These are phyloP conservation scores for Argya squamiceps DNA, from an alignment of 2,797 vertebrate species.

Conservation along the genomic window DNA sequence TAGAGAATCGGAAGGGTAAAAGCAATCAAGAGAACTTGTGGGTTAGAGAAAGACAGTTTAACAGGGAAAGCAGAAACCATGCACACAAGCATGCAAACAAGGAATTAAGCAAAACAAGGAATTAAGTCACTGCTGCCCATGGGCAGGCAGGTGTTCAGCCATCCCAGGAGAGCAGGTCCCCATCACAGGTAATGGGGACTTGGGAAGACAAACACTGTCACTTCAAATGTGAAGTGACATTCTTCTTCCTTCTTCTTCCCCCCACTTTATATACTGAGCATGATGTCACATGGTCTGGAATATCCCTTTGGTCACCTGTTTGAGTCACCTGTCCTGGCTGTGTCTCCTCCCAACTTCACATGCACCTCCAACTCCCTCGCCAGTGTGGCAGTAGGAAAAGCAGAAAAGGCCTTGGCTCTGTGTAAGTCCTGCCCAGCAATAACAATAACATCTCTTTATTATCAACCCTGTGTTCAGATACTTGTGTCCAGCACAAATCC, in stretches of 20 bases:
- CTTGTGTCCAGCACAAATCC: not conserved
- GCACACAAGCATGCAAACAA: too few relatives aligned
- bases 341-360: not conserved
- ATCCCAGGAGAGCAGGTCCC: not conserved
- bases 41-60: not conserved
- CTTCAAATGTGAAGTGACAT: not conserved
- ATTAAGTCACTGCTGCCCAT: not conserved
- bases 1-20: not conserved
- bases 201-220: not conserved
- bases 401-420: not conserved
- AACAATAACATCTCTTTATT: not conserved
- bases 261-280: not conserved
- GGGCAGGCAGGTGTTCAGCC: not conserved
- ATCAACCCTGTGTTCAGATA: not conserved
- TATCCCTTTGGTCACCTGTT: not conserved
- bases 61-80: not conserved
- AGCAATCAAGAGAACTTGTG: not conserved
- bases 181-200: not conserved
- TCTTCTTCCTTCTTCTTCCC: not conserved
- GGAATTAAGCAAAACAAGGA: not conserved
- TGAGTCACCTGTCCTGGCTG: not conserved
- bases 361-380: fast-evolving
- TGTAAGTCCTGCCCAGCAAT: not conserved
- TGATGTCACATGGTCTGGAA: not conserved
- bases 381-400: fast-evolving